Evolutionary conservation across 2,113 vertebrate species (phyloP).

Genomic region (Proteles cristata): DNA sequence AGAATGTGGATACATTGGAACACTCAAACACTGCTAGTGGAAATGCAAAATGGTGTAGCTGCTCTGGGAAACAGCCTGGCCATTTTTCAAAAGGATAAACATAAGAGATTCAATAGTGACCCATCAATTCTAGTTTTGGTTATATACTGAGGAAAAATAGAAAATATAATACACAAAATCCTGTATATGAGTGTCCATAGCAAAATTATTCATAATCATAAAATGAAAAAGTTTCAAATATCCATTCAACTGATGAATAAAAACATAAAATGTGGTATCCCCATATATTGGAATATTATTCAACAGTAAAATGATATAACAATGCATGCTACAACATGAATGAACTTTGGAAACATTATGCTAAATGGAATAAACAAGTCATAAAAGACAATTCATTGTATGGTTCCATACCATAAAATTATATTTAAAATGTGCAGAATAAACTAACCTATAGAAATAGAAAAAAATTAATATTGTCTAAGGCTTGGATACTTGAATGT

Average conservation of each 20-base stretch:
- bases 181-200: background rate
- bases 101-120: background rate
- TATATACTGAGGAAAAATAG: background rate
- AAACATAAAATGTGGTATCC: background rate
- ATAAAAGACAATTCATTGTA: background rate
- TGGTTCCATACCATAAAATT: background rate
- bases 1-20: accelerated
- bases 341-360: background rate
- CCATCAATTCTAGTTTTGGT: background rate
- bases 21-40: background rate
- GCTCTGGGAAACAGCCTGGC: background rate
- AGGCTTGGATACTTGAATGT: background rate
- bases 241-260: background rate
- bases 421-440: background rate
- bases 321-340: background rate
- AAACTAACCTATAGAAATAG: background rate
- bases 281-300: background rate
- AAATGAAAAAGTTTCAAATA: background rate
- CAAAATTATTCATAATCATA: background rate
- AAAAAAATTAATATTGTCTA: background rate
- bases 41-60: background rate
- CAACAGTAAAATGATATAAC: background rate
- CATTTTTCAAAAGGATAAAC: background rate
- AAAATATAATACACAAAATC: background rate
- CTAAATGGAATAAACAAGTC: background rate